Evolutionary conservation across 1,140 invertebrate genomes (phyloP).

Genomic region (Nasonia longicornis): DNA sequence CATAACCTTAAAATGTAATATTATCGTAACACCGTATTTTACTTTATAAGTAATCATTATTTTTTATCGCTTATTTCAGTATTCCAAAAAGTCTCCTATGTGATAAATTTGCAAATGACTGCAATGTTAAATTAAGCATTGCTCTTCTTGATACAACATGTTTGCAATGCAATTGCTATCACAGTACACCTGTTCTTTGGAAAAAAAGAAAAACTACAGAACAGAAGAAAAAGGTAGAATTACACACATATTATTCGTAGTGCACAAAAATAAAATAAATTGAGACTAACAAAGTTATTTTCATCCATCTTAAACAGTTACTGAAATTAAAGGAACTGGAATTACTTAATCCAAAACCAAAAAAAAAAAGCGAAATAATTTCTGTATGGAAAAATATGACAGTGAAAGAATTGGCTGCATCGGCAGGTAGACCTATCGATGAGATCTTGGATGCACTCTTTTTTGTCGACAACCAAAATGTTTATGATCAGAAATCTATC

Average conservation of each 20-base stretch:
- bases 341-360: conserved; percentile 35
- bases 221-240: conserved; percentile 39
- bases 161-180: conserved; percentile 53
- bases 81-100: conserved; percentile 30
- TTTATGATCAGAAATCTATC: conserved; percentile 64
- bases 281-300: conserved; percentile 9
- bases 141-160: conserved; percentile 28
- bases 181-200: conserved; percentile 49
- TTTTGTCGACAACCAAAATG: conserved; percentile 65
- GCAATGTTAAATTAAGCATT: conserved; percentile 35
- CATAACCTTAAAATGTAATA: conserved; percentile 9
- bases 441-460: conserved; percentile 78
- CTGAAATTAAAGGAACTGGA: conserved; percentile 26
- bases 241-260: conserved; percentile 4
- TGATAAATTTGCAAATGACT: conserved; percentile 38
- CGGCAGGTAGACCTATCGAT: conserved; percentile 71
- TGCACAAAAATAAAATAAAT: not conserved
- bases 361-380: conserved; percentile 66
- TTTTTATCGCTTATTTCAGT: conserved; percentile 26
- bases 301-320: conserved; percentile 23
- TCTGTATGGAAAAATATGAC: conserved; percentile 85
- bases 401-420: conserved; percentile 77
- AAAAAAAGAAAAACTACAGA: conserved; percentile 45
- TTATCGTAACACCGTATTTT: not conserved
- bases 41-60: conserved; percentile 24